Evolutionary conservation across 2,797 vertebrate genomes (phyloP), one percentile per base, ranked within the genome.

Genomic region (Gadopsis bispinosus): DNA sequence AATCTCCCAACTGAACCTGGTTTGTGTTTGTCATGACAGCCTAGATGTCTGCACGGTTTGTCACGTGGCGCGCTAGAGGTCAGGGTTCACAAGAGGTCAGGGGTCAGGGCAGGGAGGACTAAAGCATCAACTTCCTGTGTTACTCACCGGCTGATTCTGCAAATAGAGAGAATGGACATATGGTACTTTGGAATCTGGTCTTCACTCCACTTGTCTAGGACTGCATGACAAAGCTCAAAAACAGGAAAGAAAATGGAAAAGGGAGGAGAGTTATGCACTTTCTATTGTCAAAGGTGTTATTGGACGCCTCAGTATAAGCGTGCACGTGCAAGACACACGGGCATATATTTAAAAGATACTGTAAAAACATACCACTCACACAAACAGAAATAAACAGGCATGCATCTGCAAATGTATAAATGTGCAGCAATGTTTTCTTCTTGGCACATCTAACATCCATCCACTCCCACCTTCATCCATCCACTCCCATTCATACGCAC

Each of bases 11-110:
- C 75, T 72, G 76, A 89, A 89, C 76, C 92, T 93, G 89, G 86
- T 88, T 93, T 89, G 88, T 91, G 89, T 93, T 94, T 87, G 56
- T 87, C 80, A 47, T 85, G 91, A 91, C 88, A 92, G 90, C 76
- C 79, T 83, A 68, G 73, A 85, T 80, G 80, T 86, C 86, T 92
- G 77, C 58, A 66, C 39, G 73, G 82, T 77, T 79, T 47, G 77
- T 92, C 89, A 90, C 68, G 63, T 92, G 89, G 47, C 69, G 80
- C 4, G 8, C 66, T 10, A 16, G 72, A 79, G 90, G 88, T 88
- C 83, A 82, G 59, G 80, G 90, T 84, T 90, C 86, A 86, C 54
- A 87, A 71, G 69, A 72, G 91, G 90, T 92, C 88, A 88, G 12
- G 45, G 91, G 83, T 91, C 86, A 85, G 73, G 48, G 79, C 83